A percentile compares a stretch with the other conserved stretches of the same genome.
phyloP scores from a whole-genome alignment of 2,113 vertebrate species.

The Rhabdomys dilectus region DNA sequence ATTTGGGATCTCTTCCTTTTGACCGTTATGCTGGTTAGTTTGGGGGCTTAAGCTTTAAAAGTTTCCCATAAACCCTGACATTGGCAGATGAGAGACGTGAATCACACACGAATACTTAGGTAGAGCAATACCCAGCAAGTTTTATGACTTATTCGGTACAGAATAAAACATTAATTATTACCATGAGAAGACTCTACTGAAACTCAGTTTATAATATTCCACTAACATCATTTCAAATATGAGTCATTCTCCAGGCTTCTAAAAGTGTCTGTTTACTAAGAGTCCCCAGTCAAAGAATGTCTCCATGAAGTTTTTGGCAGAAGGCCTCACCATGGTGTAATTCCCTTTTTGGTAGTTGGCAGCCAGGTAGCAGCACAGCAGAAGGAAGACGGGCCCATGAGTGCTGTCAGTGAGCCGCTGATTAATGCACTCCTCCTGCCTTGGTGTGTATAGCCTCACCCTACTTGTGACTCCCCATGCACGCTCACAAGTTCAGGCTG shows the following conservation, averaged over 20 bases:
- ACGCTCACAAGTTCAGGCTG: background rate
- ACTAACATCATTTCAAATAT: conserved; percentile 34
- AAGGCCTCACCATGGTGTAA: background rate
- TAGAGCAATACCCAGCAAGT: background rate
- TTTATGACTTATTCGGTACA: background rate
- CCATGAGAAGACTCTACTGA: background rate
- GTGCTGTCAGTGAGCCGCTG: background rate
- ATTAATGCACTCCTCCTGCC: too few relatives aligned
- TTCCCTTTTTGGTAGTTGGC: background rate
- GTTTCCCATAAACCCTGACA: background rate
- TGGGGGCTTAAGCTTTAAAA: conserved; percentile 58
- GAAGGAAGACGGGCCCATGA: background rate
- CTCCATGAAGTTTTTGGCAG: background rate
- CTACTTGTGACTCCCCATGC: background rate
- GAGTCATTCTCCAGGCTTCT: background rate
- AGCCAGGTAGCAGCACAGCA: background rate
- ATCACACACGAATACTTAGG: background rate
- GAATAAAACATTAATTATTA: conserved; percentile 10
- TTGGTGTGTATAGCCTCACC: background rate
- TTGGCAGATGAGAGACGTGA: background rate
- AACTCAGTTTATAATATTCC: background rate
- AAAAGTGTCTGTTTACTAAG: background rate
- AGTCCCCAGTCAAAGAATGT: background rate
- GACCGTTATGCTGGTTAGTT: conserved; percentile 27
- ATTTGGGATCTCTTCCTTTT: conserved; percentile 21